Evolutionary conservation across 2,797 vertebrate genomes (phyloP).

Genomic region (Harpagifer antarcticus): DNA sequence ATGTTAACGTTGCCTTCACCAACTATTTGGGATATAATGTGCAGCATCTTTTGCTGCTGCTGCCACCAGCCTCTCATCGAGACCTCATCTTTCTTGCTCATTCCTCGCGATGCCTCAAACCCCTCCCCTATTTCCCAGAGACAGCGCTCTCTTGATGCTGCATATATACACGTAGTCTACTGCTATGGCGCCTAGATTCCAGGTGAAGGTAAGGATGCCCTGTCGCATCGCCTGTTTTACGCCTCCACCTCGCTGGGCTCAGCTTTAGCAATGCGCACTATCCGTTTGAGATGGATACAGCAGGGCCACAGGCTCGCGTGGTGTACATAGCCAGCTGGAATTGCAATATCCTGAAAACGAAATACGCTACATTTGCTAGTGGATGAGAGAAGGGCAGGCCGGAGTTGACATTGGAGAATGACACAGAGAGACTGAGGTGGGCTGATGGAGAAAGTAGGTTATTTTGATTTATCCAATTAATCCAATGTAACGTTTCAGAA

Average conservation of each 20-base stretch:
- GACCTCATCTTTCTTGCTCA: slow-evolving; percentile 26
- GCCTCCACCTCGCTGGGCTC: slow-evolving; percentile 27
- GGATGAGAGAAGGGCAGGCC: slow-evolving; percentile 49
- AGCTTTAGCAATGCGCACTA: slow-evolving; percentile 24
- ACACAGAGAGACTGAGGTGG: slow-evolving; percentile 59
- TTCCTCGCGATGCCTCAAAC: slow-evolving; percentile 41
- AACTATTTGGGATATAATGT: not conserved
- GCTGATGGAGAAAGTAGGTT: slow-evolving; percentile 40
- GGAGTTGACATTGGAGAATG: slow-evolving; percentile 83
- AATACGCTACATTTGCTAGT: slow-evolving; percentile 22
- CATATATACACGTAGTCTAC: slow-evolving; percentile 52
- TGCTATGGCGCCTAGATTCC: slow-evolving; percentile 86
- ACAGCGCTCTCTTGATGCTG: slow-evolving; percentile 37
- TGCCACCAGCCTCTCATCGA: slow-evolving; percentile 2
- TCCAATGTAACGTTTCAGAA: slow-evolving; percentile 5
- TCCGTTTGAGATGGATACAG: not conserved
- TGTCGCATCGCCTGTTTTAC: slow-evolving; percentile 47
- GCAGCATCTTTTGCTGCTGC: not conserved
- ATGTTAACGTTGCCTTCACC: not conserved
- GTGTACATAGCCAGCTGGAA: slow-evolving; percentile 2
- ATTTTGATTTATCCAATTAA: slow-evolving; percentile 31
- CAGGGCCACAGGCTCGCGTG: not conserved
- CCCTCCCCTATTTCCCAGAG: slow-evolving; percentile 58
- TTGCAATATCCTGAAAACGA: slow-evolving; percentile 19
- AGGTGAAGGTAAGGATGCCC: slow-evolving; percentile 87